These are phyloP conservation scores for Panulirus ornatus DNA, from an alignment of 1,140 invertebrate species.

Conservation along the genomic window DNA sequence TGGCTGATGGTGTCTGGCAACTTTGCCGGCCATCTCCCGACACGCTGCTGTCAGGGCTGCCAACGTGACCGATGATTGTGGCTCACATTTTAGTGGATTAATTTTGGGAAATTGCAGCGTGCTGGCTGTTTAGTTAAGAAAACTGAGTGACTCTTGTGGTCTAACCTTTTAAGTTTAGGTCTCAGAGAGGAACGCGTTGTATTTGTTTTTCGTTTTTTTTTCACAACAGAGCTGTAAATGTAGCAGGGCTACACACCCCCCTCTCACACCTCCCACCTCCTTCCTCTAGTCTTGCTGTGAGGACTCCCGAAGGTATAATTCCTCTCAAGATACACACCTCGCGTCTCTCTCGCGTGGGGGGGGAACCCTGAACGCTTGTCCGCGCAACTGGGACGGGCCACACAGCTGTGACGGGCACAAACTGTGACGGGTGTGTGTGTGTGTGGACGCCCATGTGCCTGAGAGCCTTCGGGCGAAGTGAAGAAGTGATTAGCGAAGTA, in stretches of 20 bases:
- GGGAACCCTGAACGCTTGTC: background rate
- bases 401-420: background rate
- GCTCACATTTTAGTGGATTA: background rate
- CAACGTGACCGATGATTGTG: conserved; percentile 52
- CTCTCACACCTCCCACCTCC: no score
- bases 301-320: background rate
- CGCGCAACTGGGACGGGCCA: background rate
- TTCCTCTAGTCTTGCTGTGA: no score
- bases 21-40: conserved; percentile 37
- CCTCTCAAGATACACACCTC: no score
- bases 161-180: no score
- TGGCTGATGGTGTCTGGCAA: conserved; percentile 46
- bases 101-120: background rate
- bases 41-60: conserved; percentile 52
- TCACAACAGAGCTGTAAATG: no score
- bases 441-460: no score
- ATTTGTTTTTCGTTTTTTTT: no score
- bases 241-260: background rate
- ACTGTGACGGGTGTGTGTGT: no score
- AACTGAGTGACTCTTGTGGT: background rate
- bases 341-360: background rate
- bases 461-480: no score
- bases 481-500: no score
- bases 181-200: no score
- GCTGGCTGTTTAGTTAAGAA: background rate